Evolutionary conservation across 2,113 vertebrate species (phyloP).

Genomic region (Pungitius pungitius): DNA sequence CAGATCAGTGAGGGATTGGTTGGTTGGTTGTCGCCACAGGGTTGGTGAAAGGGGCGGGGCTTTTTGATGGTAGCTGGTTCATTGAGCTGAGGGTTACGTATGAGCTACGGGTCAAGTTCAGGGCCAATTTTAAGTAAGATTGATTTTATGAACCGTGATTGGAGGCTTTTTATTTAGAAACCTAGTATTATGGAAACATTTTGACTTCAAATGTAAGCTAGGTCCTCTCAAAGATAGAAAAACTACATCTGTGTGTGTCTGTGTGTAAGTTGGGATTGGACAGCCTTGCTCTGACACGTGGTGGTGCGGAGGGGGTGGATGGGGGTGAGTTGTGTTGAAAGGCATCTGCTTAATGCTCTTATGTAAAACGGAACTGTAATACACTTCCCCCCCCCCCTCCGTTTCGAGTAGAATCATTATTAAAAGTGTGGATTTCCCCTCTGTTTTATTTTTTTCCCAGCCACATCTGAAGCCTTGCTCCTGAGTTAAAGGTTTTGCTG

Average conservation of each 20-base stretch:
- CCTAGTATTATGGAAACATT: neutral
- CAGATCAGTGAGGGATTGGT: slow-evolving; percentile 64
- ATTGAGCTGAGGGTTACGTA: neutral
- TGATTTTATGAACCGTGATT: neutral
- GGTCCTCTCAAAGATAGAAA: slow-evolving; percentile 13
- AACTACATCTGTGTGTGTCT: slow-evolving; percentile 20
- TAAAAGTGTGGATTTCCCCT: slow-evolving; percentile 68
- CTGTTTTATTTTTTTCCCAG: neutral
- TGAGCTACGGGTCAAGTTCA: neutral
- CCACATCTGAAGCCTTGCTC: neutral
- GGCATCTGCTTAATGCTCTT: slow-evolving; percentile 82
- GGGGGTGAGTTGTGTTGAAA: slow-evolving; percentile 50
- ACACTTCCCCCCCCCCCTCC: slow-evolving; percentile 68
- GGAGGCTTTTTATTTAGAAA: neutral
- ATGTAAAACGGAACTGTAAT: slow-evolving; percentile 81
- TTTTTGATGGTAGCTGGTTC: neutral
- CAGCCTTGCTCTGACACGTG: slow-evolving; percentile 40
- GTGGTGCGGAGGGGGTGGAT: neutral
- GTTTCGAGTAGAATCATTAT: slow-evolving; percentile 65
- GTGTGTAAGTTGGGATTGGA: slow-evolving; percentile 53
- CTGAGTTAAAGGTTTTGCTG: slow-evolving; percentile 21
- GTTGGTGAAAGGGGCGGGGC: neutral
- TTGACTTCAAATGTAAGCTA: neutral
- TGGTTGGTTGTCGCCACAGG: slow-evolving; percentile 27
- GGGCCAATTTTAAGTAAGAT: neutral